Percentiles rank a stretch among this genome's conserved stretches.
Conservation (phyloP, 2,113 vertebrate species). For the Sminthopsis crassicaudata region DNA sequence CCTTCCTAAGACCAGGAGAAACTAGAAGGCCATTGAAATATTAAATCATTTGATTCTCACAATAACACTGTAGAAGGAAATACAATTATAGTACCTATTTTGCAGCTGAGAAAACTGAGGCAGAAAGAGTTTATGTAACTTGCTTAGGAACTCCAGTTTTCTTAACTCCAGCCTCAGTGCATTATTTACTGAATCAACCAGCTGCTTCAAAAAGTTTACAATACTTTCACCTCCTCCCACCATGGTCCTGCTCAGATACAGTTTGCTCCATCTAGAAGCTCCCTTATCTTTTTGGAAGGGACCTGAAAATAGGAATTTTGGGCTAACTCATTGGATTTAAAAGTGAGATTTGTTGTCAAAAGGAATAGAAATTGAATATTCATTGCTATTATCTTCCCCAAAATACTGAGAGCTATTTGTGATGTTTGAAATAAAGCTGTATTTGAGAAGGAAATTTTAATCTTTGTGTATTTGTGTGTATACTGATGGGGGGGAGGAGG, state of each 20-base stretch:
- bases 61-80: not conserved
- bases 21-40: not conserved
- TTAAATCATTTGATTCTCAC: not conserved
- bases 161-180: not conserved
- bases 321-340: slow-evolving; percentile 46
- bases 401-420: not conserved
- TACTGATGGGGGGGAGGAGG: slow-evolving; percentile 3
- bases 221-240: not conserved
- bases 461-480: slow-evolving; percentile 55
- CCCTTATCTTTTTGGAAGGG: slow-evolving; percentile 24
- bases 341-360: slow-evolving; percentile 50
- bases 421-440: slow-evolving; percentile 52
- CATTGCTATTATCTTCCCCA: slow-evolving; percentile 54
- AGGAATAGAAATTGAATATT: slow-evolving; percentile 53
- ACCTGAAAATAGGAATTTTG: not conserved
- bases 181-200: not conserved
- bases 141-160: not conserved
- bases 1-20: not conserved
- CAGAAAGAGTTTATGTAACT: not conserved
- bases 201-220: not conserved
- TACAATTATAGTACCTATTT: not conserved
- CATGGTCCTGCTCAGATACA: not conserved
- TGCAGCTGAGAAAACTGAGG: not conserved
- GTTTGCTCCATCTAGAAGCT: not conserved
- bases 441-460: slow-evolving; percentile 42